Evolutionary conservation across 2,888 invertebrate genomes (phyloP), one percentile per base, ranked within the genome.

Genomic region (Adelphocoris suturalis): DNA sequence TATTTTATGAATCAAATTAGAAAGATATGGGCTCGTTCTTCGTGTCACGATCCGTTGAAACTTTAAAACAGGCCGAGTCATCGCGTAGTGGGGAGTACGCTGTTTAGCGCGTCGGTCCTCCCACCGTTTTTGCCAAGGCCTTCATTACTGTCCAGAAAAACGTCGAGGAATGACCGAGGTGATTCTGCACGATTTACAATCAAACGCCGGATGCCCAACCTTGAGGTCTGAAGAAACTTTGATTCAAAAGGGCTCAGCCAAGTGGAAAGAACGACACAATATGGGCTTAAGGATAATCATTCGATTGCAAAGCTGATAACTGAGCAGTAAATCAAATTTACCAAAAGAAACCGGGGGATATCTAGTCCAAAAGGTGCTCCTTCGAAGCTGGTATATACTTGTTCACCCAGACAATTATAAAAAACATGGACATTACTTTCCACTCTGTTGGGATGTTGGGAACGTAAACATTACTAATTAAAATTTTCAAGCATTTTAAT

Each of bases 171-270:
- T 68, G 68, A 68, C 68, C 9, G 68, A 68, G 23, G 23, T 68
- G 68, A 68, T 68, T 68, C 23, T 23, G 68, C 68, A 68, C 19
- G 23, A 23, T 68, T 68, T 68, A 19, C 23, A 7, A 23, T 27
- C 23, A 68, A 68, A 68, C 68, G 68, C 23, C 27, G 68, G 68
- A 68, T 23, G 68, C 68, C 68, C 19, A 68, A 11, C 68, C 68
- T 68, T 68, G 68, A 68, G 27, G 68, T 12, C 27, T 5, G 9
- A 68, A 23, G 23, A 68, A 68, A 68, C 23, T n/a, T 23, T 68
- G 23, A 68, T 23, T 68, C 68, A 68, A 68, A 37, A 68, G 11
- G 27, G 68, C 19, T 68, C 68, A 68, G 2, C 68, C 23, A 68
- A 68, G 19, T 68, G 68, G 68, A 68, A 68, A 68, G 23, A 19